Evolutionary conservation across 2,113 vertebrate species (phyloP), one percentile per base, ranked within the genome.

Genomic region (Collichthys lucidus): DNA sequence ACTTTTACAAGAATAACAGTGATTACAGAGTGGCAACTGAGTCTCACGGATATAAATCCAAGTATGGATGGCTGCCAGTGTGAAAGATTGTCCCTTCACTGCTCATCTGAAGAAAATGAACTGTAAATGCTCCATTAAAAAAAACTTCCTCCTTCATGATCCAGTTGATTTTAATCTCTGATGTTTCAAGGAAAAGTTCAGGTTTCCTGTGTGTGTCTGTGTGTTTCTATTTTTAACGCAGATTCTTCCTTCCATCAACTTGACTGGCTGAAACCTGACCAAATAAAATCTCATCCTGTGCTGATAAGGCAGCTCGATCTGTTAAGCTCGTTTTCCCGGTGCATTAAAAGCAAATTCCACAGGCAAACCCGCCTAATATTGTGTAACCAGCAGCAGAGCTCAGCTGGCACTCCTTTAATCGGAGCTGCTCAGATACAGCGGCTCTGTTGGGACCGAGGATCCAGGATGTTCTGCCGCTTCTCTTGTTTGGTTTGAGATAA

Each of bases 401-500:
- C 63, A 22, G 72, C 72, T 53, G 77, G 74, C 68, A 35, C 70
- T 67, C 42, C 44, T 79, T 83, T 86, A 88, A 88, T 90, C 86
- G 71, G 53, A 85, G 74, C 64, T 67, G 61, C 82, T 70, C 73
- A 81, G 81, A 79, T 71, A 74, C 74, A 66, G 80, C 70, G 1
- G 65, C 84, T 78, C 84, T 83, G 69, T n/a, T 52, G 83, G 86
- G 78, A 83, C 74, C 0, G 17, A 64, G 76, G 68, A 83, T 72
- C 83, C 79, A 14, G 67, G 81, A 86, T 80, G 77, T 85, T 82
- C 86, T 62, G 71, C 65, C 22, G 52, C 80, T 68, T 65, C 82
- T 87, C 80, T 89, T 84, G 90, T 90, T 89, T 86, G 86, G 77
- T 85, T 84, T 68, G 75, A 90, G 91, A 91, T 92, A 80, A 87